phyloP scores from a whole-genome alignment of 1,140 invertebrate genomes.

The Musca vetustissima region DNA sequence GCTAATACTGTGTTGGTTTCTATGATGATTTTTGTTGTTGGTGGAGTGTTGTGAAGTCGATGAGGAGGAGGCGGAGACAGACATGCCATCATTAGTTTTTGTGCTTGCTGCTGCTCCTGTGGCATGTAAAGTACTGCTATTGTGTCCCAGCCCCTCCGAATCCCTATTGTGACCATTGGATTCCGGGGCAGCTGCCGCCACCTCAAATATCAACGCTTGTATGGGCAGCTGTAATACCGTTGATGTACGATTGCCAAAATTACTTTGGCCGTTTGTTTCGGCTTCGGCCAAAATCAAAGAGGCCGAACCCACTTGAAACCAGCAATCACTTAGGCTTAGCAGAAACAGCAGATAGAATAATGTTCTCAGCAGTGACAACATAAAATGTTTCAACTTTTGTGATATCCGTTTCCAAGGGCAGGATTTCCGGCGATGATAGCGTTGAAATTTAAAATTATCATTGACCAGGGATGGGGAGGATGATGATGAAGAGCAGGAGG shows the following conservation, averaged over 20 bases:
- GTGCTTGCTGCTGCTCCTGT: neutral
- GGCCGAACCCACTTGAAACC: neutral
- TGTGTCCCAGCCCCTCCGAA: neutral
- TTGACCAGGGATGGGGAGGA: no score
- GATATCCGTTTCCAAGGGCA: slow-evolving; percentile 11
- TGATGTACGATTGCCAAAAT: neutral
- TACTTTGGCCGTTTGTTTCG: neutral
- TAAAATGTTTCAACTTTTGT: neutral
- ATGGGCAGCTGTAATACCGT: neutral
- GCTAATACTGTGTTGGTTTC: neutral
- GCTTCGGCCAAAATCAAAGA: no score
- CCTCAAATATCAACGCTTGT: slow-evolving; percentile 4
- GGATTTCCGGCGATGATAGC: neutral
- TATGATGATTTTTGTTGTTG: no score
- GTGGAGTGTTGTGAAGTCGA: neutral
- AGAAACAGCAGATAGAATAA: slow-evolving; percentile 6
- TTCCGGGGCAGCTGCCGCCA: neutral
- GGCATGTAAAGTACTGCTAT: neutral
- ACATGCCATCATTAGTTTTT: neutral
- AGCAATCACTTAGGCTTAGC: slow-evolving; percentile 1
- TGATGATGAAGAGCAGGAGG: no score
- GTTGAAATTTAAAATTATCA: slow-evolving; percentile 7
- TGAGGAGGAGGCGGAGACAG: neutral
- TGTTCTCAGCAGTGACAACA: neutral
- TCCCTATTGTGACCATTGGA: neutral